Percentiles rank a stretch among this genome's conserved stretches.
Conservation (phyloP, 2,113 vertebrate species). For the Arenaria interpres region DNA sequence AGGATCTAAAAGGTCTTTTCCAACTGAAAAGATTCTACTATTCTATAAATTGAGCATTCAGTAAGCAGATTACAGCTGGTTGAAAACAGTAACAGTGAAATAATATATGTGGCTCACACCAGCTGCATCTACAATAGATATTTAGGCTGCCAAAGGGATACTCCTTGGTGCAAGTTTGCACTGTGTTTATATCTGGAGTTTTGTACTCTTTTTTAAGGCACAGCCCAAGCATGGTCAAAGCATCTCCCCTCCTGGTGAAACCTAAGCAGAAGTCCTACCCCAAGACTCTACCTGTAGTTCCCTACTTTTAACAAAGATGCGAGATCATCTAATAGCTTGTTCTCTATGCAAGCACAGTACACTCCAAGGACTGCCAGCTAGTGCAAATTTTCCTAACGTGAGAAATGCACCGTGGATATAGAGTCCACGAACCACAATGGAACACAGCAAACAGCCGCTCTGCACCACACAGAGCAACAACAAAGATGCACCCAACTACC, state of each 20-base stretch:
- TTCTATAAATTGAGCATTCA: not conserved
- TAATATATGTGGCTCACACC: not conserved
- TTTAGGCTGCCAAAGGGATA: not conserved
- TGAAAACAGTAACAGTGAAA: not conserved
- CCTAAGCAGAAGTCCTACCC: not conserved
- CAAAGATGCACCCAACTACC: not conserved
- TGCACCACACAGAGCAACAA: not conserved
- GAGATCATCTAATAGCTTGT: not conserved
- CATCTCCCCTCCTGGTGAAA: not conserved
- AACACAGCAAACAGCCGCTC: not conserved
- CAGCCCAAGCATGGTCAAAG: not conserved
- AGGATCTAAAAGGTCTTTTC: not conserved
- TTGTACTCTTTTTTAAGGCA: not conserved
- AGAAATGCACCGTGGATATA: not conserved
- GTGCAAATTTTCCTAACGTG: not conserved
- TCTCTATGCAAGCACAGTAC: not conserved
- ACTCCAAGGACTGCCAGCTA: not conserved
- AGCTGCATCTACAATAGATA: not conserved
- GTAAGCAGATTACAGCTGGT: not conserved
- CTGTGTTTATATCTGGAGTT: not conserved
- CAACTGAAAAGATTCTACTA: not conserved
- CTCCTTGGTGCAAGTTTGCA: not conserved
- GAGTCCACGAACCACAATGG: not conserved
- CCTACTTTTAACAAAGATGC: not conserved
- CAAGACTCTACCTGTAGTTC: not conserved